These are phyloP conservation scores for Drusus annulatus DNA, from an alignment of 1,140 invertebrate species.

Conservation along the genomic window DNA sequence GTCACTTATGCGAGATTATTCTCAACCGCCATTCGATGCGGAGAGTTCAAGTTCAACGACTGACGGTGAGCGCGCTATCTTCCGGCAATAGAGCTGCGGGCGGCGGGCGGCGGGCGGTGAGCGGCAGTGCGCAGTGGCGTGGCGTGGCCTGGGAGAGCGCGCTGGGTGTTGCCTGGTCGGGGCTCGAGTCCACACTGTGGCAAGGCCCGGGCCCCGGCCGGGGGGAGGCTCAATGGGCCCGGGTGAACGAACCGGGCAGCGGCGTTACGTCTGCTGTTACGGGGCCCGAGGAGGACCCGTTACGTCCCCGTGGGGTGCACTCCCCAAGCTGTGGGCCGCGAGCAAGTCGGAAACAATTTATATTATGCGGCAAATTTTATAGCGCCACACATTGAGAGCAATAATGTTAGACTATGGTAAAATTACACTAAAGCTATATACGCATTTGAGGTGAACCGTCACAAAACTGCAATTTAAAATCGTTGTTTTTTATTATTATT, in stretches of 20 bases:
- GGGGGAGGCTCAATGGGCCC: conserved; percentile 27
- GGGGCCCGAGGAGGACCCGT: conserved; percentile 47
- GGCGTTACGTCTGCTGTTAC: conserved; percentile 53
- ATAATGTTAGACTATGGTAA: too few relatives aligned
- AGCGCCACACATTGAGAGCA: too few relatives aligned
- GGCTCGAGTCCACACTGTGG: conserved; percentile 12
- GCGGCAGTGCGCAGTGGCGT: not conserved
- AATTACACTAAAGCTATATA: too few relatives aligned
- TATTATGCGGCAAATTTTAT: too few relatives aligned
- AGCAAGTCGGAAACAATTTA: not conserved
- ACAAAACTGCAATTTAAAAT: too few relatives aligned
- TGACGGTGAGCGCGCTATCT: conserved; percentile 27
- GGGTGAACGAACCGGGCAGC: conserved; percentile 56
- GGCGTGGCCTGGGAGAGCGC: not conserved
- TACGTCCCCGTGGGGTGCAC: conserved; percentile 49
- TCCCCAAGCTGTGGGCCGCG: conserved; percentile 9
- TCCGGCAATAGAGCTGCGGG: conserved; percentile 47
- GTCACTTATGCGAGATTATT: conserved; percentile 6
- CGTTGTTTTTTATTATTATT: too few relatives aligned
- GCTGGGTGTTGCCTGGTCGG: not conserved
- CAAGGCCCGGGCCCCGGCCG: not conserved
- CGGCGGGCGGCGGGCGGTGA: not conserved
- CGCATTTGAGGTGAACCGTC: too few relatives aligned
- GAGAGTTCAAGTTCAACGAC: conserved; percentile 51
- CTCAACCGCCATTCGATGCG: not conserved